Conservation (phyloP, 2,113 vertebrate genomes). For the Cyphomyrus discorhynchus region DNA sequence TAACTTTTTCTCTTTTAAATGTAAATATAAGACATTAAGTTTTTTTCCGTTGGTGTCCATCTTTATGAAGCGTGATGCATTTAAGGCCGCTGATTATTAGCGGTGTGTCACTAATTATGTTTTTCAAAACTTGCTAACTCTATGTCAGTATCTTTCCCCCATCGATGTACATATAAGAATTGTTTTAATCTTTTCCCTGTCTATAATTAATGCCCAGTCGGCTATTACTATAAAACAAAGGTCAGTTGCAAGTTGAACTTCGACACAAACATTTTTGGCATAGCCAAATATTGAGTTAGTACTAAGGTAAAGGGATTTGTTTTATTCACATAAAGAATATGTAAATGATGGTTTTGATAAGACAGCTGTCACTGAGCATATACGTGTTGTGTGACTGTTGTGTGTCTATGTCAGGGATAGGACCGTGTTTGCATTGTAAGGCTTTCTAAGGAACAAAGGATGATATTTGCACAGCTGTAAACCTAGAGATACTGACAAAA, state of each 20-base stretch:
- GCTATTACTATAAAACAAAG: neutral
- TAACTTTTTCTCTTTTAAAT: neutral
- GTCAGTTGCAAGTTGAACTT: neutral
- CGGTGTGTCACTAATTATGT: neutral
- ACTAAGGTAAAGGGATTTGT: neutral
- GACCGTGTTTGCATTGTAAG: neutral
- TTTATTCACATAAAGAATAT: neutral
- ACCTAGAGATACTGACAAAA: neutral
- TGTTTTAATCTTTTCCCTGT: neutral
- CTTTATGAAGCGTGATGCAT: neutral
- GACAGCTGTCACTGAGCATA: neutral
- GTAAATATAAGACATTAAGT: neutral
- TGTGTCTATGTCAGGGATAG: neutral
- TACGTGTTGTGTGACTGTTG: neutral
- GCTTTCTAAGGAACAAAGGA: neutral
- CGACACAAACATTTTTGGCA: neutral
- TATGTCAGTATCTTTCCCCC: neutral
- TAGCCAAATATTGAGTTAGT: neutral
- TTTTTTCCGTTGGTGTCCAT: neutral
- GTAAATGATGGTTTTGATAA: neutral
- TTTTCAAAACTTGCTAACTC: neutral
- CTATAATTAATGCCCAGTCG: neutral
- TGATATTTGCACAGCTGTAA: constrained; percentile 2
- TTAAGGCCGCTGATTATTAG: neutral
- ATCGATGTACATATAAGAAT: neutral